Evolutionary conservation across 2,797 vertebrate species (phyloP), one percentile per base, ranked within the genome.

Genomic region (Sebastes reedi): DNA sequence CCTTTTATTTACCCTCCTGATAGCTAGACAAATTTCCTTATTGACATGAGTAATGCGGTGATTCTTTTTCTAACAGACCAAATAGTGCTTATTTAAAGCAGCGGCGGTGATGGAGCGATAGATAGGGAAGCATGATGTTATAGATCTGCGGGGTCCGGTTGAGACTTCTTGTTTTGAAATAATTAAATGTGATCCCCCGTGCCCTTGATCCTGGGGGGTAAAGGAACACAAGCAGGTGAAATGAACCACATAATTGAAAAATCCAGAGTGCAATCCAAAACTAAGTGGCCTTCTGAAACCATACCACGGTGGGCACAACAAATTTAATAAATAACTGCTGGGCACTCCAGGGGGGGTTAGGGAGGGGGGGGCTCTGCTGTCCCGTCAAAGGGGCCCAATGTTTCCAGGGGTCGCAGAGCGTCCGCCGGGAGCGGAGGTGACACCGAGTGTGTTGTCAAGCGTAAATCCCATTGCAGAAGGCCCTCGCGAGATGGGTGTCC

Each of bases 241-340:
- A 96, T 95, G 95, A 95, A 96, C 93, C 95, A 94, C 92, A 96
- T 96, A 95, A 96, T 96, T 96, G 95, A 95, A 96, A 96, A 96
- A 95, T 96, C 95, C 93, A 95, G 93, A 94, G 90, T 95, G 95
- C 94, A 95, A 96, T 95, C 90, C 93, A 95, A 96, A 95, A 94
- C 95, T 96, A 95, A 96, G 94, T 95, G 94, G 95, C 90, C 93
- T 92, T 93, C 93, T 93, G 94, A 96, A 96, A 95, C 94, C 94
- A 91, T 95, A 95, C 89, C 91, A 92, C 80, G 88, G 92, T 95
- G 94, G 93, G 89, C 92, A 94, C 93, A 96, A 95, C 94, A 95
- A 95, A 95, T 95, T 95, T 95, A 96, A 96, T 95, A 96, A 95
- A 95, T 95, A 95, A 94, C 94, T 95, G 94, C 94, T 95, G 94